Conservation (phyloP, 2,888 invertebrate species). For the Cosmia trapezina region DNA sequence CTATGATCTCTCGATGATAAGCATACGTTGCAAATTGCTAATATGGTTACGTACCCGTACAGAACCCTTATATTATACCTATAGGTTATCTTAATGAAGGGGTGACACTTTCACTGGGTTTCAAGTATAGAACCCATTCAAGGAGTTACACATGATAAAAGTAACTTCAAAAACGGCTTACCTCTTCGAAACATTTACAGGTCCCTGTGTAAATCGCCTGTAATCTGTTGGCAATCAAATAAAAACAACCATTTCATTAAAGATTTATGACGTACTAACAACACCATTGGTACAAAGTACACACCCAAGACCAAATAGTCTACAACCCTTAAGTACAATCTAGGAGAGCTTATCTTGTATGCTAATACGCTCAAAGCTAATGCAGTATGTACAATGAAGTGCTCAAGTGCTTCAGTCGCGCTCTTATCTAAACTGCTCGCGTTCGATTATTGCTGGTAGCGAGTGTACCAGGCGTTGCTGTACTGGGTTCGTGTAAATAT, state of each 20-base stretch:
- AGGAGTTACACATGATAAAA: no score
- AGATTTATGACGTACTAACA: background rate
- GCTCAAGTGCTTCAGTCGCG: slow-evolving; percentile 44
- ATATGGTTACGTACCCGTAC: no score
- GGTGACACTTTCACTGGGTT: no score
- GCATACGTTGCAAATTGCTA: no score
- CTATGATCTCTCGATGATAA: no score
- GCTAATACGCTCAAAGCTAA: slow-evolving; percentile 57
- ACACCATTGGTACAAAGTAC: background rate
- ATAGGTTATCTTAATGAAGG: no score
- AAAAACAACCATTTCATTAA: slow-evolving; percentile 3
- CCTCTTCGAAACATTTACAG: no score
- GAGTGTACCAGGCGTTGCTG: slow-evolving; percentile 39
- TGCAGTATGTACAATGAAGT: slow-evolving; percentile 55
- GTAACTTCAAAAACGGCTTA: no score
- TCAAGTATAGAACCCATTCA: no score
- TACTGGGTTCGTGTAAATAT: slow-evolving; percentile 27
- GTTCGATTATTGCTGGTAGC: slow-evolving; percentile 54
- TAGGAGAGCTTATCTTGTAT: slow-evolving; percentile 48
- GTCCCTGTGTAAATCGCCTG: no score
- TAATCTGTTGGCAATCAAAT: background rate
- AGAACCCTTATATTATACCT: no score
- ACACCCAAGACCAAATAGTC: slow-evolving; percentile 2
- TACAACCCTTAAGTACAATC: slow-evolving; percentile 21
- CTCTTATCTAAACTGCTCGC: slow-evolving; percentile 58